Base-by-base conservation (phyloP, 2,113 vertebrate species). In the Athene cunicularia region DNA sequence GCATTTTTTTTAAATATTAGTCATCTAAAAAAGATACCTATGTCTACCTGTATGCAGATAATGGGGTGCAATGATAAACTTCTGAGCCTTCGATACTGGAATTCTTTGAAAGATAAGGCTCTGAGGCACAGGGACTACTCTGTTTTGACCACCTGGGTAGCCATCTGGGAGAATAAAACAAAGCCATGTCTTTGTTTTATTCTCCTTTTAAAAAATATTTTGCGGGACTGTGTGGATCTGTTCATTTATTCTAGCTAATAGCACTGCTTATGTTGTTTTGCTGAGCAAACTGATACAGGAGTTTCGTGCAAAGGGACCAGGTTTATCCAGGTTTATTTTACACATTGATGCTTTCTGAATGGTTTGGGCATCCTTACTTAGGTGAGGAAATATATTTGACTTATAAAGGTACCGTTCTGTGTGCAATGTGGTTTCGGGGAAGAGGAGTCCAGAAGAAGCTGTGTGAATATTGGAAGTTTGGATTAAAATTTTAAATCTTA, bases 341-440 rank as follows among this genome's bases (percentile, higher is more conserved):
- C 16, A 24, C 49, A 16, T 59, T 27, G 12, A 0, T 67, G 39
- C 11, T 80, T 86, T 75, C 47, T 52, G 19, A 71, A 59, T 60
- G 15, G 6, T 55, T 80, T 80, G 37, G 23, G 6, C 41, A 30
- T 58, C 59, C 24, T 79, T 76, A 47, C 23, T 28, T 84, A 12
- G 9, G 11, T 58, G 39, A 76, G 39, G 20, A 87, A 63, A 52
- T 47, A 33, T 1, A 43, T 83, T 59, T 66, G 14, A 3, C 37
- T 86, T 91, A 58, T 60, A 79, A 89, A 64, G 45, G 4, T 27
- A 5, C 33, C 59, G 70, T 60, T 55, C 4, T 67, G 4, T 1
- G 0, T 8, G 28, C 41, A 37, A 0, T 77, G 16, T 85, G 19
- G 12, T n/a, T 77, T 56, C 2, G 14, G 35, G 63, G 12, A 59